Conservation (phyloP, 2,888 invertebrate species). For the Agelastica alni region DNA sequence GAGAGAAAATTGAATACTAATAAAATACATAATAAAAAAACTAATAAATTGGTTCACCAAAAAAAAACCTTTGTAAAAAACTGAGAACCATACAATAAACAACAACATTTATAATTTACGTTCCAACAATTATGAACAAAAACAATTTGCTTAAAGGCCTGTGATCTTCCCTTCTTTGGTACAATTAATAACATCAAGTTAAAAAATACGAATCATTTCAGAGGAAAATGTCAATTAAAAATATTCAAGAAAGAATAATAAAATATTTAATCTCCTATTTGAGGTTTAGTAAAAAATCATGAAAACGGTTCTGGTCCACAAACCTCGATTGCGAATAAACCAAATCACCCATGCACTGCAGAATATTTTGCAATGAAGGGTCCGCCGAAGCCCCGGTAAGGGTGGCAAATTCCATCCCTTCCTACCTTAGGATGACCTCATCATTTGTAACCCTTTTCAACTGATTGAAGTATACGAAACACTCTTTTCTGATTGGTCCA, state of each 20-base stretch:
- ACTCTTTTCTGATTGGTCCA: conserved; percentile 50
- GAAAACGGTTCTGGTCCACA: conserved; percentile 8
- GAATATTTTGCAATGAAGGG: conserved; percentile 20
- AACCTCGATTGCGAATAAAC: conserved; percentile 13
- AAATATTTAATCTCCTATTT: no score
- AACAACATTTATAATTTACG: no score
- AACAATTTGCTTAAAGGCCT: no score
- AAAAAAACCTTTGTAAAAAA: no score
- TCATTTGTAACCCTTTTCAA: conserved; percentile 50
- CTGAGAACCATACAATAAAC: no score
- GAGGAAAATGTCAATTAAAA: background rate
- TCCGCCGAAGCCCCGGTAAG: conserved; percentile 7
- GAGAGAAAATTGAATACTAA: no score
- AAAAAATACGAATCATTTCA: background rate
- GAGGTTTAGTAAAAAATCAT: no score
- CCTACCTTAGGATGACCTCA: conserved; percentile 50
- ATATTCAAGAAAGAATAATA: background rate
- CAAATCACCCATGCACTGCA: conserved; percentile 12
- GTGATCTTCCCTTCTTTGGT: no score
- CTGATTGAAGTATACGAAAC: conserved; percentile 53
- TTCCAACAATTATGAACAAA: no score
- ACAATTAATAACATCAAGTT: no score
- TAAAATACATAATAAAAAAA: no score
- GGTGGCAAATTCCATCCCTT: conserved; percentile 34
- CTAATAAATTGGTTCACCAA: no score